These are phyloP conservation scores for Ptychoptera contaminata DNA, from an alignment of 2,888 invertebrate genomes.

Conservation along the genomic window DNA sequence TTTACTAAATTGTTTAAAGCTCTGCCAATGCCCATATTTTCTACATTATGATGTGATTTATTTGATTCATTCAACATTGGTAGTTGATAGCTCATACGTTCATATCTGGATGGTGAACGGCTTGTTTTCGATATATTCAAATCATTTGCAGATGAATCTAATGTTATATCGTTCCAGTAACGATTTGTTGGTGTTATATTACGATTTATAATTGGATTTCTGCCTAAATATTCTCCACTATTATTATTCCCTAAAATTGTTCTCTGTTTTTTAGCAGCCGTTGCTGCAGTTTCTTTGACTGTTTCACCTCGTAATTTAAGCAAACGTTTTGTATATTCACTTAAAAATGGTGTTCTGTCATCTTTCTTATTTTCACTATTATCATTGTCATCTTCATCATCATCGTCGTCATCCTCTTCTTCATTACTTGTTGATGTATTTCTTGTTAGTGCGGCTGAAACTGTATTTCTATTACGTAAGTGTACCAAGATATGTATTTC, in stretches of 20 bases:
- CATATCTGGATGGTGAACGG: no score
- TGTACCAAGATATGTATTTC: no score
- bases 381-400: slow-evolving; percentile 13
- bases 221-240: slow-evolving; percentile 2
- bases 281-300: slow-evolving; percentile 9
- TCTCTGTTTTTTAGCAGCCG: slow-evolving; percentile 9
- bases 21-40: slow-evolving; percentile 25
- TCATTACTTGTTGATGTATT: not conserved
- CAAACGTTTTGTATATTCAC: slow-evolving; percentile 47
- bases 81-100: no score
- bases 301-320: slow-evolving; percentile 15
- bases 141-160: no score
- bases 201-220: not conserved
- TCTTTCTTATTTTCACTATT: slow-evolving; percentile 21
- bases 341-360: slow-evolving; percentile 51
- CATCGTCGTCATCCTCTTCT: slow-evolving; percentile 12
- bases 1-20: slow-evolving; percentile 15
- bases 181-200: slow-evolving; percentile 2
- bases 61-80: no score
- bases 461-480: not conserved
- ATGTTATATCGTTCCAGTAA: no score
- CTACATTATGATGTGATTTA: no score
- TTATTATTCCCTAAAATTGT: slow-evolving; percentile 1
- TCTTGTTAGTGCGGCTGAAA: not conserved
- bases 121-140: no score